Percentiles rank a stretch among this genome's conserved stretches.
phyloP scores from a whole-genome alignment of 1,140 invertebrate genomes.

The Nymphalis io region DNA sequence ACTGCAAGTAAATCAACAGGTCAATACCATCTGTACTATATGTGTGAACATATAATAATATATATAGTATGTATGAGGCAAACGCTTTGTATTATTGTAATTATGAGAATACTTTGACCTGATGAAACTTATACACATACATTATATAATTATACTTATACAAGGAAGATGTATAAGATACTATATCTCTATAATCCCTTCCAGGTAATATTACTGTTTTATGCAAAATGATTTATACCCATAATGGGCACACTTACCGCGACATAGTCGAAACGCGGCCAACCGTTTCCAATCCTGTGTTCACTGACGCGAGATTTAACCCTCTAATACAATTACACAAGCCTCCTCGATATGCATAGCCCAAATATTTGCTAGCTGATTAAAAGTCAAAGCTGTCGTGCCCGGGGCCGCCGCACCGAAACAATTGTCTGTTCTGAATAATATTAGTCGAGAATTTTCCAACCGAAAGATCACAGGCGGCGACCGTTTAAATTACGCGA shows the following conservation, averaged over 20 bases:
- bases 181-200: no score
- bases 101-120: no score
- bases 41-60: no score
- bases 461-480: slow-evolving; percentile 55
- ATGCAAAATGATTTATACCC: background rate
- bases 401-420: slow-evolving; percentile 54
- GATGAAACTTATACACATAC: no score
- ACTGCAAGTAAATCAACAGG: no score
- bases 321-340: slow-evolving; percentile 70
- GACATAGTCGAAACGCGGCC: slow-evolving; percentile 49
- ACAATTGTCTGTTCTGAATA: slow-evolving; percentile 57
- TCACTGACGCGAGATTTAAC: slow-evolving; percentile 45
- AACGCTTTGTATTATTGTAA: no score
- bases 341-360: slow-evolving; percentile 63
- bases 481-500: slow-evolving; percentile 31
- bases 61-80: no score
- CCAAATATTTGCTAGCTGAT: slow-evolving; percentile 70
- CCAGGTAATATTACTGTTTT: background rate
- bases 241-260: slow-evolving; percentile 25
- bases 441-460: slow-evolving; percentile 62
- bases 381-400: slow-evolving; percentile 72
- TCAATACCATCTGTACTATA: no score
- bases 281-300: slow-evolving; percentile 41
- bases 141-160: no score
- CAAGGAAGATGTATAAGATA: no score